Conservation (phyloP, 1,140 invertebrate species). For the Armadillidium nasatum region DNA sequence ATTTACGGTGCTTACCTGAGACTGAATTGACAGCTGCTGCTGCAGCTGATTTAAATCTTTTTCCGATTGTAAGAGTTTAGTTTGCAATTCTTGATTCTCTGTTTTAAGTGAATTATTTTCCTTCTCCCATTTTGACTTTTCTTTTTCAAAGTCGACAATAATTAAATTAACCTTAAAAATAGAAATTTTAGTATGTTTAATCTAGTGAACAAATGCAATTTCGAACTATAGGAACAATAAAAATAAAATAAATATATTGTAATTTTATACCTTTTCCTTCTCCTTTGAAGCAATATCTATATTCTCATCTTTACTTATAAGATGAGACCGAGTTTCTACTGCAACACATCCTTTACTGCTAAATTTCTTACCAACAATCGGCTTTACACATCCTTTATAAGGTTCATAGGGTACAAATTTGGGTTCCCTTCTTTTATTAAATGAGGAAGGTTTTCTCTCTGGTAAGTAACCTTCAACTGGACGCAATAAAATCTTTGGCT, state of each 20-base stretch:
- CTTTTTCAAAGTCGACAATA: constrained; percentile 45
- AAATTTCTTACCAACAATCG: constrained; percentile 59
- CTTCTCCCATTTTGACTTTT: constrained; percentile 49
- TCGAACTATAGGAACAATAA: too few species aligned
- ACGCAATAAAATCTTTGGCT: constrained; percentile 21
- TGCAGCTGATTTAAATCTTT: constrained; percentile 54
- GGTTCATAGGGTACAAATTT: constrained; percentile 80
- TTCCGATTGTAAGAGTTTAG: constrained; percentile 45
- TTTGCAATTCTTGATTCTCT: constrained; percentile 52
- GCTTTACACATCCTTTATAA: constrained; percentile 76
- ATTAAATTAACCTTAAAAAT: constrained; percentile 36
- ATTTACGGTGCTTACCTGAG: constrained; percentile 45
- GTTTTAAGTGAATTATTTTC: constrained; percentile 54
- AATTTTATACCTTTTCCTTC: too few species aligned
- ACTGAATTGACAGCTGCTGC: constrained; percentile 59
- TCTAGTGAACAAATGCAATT: too few species aligned
- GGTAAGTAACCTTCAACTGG: constrained; percentile 11
- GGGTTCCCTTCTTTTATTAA: constrained; percentile 31
- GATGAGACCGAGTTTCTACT: constrained; percentile 16
- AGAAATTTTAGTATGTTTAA: too few species aligned
- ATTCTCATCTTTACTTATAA: background rate
- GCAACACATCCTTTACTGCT: constrained; percentile 45
- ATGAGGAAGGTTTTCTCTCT: background rate
- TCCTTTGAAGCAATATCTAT: too few species aligned
- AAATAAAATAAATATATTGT: too few species aligned